These are phyloP conservation scores for Mormyrops boulengeri DNA, from an alignment of 2,797 vertebrate genomes.

Conservation along the genomic window DNA sequence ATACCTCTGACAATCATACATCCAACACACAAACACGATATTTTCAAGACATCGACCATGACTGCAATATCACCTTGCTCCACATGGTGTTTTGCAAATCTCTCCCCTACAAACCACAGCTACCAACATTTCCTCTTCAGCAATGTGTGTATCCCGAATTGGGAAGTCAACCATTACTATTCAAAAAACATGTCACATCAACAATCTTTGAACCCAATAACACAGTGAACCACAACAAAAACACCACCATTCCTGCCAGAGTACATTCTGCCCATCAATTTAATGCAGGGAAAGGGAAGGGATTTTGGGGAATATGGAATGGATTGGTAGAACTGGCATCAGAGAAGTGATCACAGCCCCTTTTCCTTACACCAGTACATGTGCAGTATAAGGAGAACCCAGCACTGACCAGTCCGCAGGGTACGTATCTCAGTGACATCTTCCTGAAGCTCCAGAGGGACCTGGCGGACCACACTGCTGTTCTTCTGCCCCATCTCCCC, in stretches of 20 bases:
- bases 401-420: conserved; percentile 70
- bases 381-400: neutral
- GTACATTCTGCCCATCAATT: neutral
- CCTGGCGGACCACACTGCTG: conserved; percentile 82
- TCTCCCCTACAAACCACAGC: neutral
- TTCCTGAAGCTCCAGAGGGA: conserved; percentile 84
- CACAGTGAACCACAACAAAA: neutral
- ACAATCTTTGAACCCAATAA: neutral
- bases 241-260: neutral
- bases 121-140: neutral
- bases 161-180: neutral
- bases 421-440: conserved; percentile 85
- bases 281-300: neutral
- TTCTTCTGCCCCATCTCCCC: conserved; percentile 85
- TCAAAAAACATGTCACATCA: neutral
- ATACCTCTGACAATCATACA: neutral
- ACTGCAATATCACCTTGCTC: neutral
- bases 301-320: neutral
- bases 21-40: neutral
- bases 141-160: neutral
- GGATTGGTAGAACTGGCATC: neutral
- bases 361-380: neutral
- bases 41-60: neutral
- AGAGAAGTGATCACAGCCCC: neutral
- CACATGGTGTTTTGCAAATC: neutral